Evolutionary conservation across 2,113 vertebrate genomes (phyloP), one percentile per base, ranked within the genome.

Genomic region (Willisornis vidua): DNA sequence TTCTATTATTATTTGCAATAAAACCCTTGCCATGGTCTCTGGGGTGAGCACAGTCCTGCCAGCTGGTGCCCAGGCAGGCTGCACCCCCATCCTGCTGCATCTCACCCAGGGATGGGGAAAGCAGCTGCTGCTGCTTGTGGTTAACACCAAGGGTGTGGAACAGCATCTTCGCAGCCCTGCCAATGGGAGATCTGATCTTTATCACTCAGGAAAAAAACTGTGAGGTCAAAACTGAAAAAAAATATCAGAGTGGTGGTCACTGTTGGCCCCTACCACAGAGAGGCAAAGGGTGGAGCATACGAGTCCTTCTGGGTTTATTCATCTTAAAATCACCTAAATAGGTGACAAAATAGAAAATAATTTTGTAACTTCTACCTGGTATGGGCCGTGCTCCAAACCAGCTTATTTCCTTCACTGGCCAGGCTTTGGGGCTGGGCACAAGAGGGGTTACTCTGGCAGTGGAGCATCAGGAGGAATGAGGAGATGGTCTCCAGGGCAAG

Each of bases 181-280:
- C 3, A 1, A 29, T 17, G 54, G 0, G 0, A 73, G 14, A 46
- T 28, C 88, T 92, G n/a, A 5, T 90, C 71, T 66, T 87, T 41
- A 49, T 76, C 4, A 0, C 22, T 58, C 0, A 0, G 31, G 49
- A 67, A 71, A 74, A 48, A 63, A 49, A 55, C 61, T 65, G 24
- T 6, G 1, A 22, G 82, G 49, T 65, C 74, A 55, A 75, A 25
- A 66, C 55, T n/a, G 16, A 35, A 54, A 61, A 20, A 28, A 22
- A 12, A 28, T 14, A 11, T 49, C 31, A 35, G 14, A 85, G 35
- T 52, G 57, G n/a, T 15, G 17, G 25, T 37, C 8, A 10, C 58
- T 58, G 48, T 49, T 85, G 76, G 25, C 9, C 31, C 33, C 25
- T 62, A 3, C 28, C 57, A 29, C 12, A 80, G 43, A n/a, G 58